A percentile compares a stretch with the other conserved stretches of the same genome.
These are phyloP conservation scores for Trissoscelio sp. DNA, from an alignment of 2,888 invertebrate genomes.

Conservation along the genomic window DNA sequence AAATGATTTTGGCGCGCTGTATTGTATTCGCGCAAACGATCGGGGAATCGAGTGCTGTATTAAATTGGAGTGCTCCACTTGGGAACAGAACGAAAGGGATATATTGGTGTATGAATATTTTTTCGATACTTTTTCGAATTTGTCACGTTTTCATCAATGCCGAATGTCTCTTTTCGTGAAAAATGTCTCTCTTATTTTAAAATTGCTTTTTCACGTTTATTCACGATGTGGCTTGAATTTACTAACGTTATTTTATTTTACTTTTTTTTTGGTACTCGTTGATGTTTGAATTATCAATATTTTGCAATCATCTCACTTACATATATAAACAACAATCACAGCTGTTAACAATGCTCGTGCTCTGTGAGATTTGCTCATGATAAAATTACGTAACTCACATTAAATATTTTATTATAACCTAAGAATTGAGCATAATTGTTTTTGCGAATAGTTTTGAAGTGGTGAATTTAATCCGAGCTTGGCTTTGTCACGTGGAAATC, in stretches of 20 bases:
- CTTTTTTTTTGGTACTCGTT: slow-evolving; percentile 28
- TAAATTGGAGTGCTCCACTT: slow-evolving; percentile 69
- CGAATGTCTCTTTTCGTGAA: slow-evolving; percentile 56
- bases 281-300: slow-evolving; percentile 60
- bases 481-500: not conserved
- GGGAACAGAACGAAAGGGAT: slow-evolving; percentile 66
- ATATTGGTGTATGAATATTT: slow-evolving; percentile 67
- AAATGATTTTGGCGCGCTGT: slow-evolving; percentile 67
- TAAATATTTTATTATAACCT: too few species aligned
- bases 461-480: not conserved
- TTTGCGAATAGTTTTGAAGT: not conserved
- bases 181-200: slow-evolving; percentile 57
- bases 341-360: slow-evolving; percentile 16
- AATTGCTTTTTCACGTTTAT: slow-evolving; percentile 63
- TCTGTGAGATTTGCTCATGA: not conserved
- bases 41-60: slow-evolving; percentile 65
- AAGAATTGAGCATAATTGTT: not conserved
- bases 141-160: slow-evolving; percentile 68
- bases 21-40: slow-evolving; percentile 69
- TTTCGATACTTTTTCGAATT: slow-evolving; percentile 68
- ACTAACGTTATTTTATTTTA: slow-evolving; percentile 63
- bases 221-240: slow-evolving; percentile 61
- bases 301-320: slow-evolving; percentile 48
- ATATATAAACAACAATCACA: slow-evolving; percentile 38
- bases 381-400: too few species aligned